Evolutionary conservation across 2,888 invertebrate species (phyloP), one percentile per base, ranked within the genome.

Genomic region (Temnothorax unifasciatus): DNA sequence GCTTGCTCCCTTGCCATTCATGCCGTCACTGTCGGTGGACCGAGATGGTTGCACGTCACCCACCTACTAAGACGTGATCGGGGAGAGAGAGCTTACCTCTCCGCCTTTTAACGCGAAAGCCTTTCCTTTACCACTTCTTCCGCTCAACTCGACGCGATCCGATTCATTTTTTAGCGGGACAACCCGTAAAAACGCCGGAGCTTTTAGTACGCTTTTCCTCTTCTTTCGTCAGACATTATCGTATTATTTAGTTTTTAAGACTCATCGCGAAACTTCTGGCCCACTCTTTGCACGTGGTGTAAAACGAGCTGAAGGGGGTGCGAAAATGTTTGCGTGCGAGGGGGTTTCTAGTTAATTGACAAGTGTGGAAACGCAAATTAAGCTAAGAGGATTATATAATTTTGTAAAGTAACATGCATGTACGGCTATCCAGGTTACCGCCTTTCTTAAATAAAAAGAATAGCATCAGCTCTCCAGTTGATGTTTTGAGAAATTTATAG

Each of bases 41-140:
- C 34, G 47, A 52, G 41, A 73, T 64, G 52, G 29, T 54, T 69
- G n/a, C 34, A 47, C 44, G 54, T 68, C 44, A 64, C 64, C 64
- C 73, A 63, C 74, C 85, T 63, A 86, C 86, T 75, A 76, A 85
- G 86, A 88, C 86, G 76, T 64, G 85, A 90, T 91, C 88, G 88
- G 87, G 84, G 64, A 85, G 57, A 47, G 76, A 44, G 74, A 87
- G 87, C 82, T 86, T 77, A 73, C 76, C 29, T 68, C 41, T 69
- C 38, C 76, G 52, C 44, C 68, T 79, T 57, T 66, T 79, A 73
- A 82, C 79, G 63, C 83, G 79, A 83, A 83, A 85, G 87, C 84
- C 75, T 83, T 86, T 85, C 83, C 61, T 54, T 85, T 83, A 54
- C 15, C 61, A 29, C 69, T 50, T 38, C 21, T 71, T 21, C 3